Conservation (phyloP, 2,113 vertebrate species). For the Hypomesus transpacificus region DNA sequence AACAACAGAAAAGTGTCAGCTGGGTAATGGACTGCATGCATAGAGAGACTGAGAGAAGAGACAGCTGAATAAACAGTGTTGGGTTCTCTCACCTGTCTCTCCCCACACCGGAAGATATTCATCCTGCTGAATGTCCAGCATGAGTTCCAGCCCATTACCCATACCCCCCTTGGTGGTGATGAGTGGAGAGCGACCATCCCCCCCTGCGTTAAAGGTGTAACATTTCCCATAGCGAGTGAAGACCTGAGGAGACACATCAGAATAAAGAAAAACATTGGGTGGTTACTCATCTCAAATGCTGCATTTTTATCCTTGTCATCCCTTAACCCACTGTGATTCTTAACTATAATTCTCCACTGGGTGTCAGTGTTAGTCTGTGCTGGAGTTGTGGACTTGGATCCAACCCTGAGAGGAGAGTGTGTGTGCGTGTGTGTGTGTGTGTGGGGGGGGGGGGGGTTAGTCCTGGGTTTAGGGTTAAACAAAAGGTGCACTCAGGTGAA, state of each 20-base stretch:
- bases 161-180: slow-evolving; percentile 94
- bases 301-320: not conserved
- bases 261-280: not conserved
- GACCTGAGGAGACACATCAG: slow-evolving; percentile 72
- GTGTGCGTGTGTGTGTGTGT: not conserved
- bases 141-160: slow-evolving; percentile 95
- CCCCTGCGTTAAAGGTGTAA: slow-evolving; percentile 92
- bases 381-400: not conserved
- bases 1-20: not conserved
- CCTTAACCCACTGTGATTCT: not conserved
- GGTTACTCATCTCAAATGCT: no score
- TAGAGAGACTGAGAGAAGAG: slow-evolving; percentile 1
- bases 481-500: slow-evolving; percentile 39
- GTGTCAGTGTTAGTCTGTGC: slow-evolving; percentile 54
- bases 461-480: slow-evolving; percentile 42
- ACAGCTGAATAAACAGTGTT: not conserved
- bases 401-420: not conserved
- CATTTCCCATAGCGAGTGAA: slow-evolving; percentile 98
- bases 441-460: slow-evolving; percentile 13
- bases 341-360: slow-evolving; percentile 48
- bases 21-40: not conserved
- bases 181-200: slow-evolving; percentile 79
- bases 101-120: slow-evolving; percentile 97
- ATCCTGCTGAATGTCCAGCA: slow-evolving; percentile 98
- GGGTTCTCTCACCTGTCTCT: slow-evolving; percentile 82